Percentiles rank a stretch among this genome's conserved stretches.
Conservation (phyloP, 2,113 vertebrate species). For the Thoracochromis brauschi region DNA sequence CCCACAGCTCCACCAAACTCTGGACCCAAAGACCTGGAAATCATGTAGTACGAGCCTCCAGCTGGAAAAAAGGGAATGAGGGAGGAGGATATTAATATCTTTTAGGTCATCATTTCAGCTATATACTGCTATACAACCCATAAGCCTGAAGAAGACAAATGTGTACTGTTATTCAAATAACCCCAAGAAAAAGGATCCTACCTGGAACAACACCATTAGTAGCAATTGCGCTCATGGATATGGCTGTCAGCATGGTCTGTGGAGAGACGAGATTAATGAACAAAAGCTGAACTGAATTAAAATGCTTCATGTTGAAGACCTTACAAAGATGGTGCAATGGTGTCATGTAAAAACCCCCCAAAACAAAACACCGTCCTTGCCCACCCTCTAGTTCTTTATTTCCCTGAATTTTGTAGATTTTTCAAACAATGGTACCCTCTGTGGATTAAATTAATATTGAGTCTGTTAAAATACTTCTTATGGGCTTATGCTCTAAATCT, state of each 20-base stretch:
- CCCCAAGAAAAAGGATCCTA: slow-evolving; percentile 31
- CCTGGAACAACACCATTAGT: slow-evolving; percentile 96
- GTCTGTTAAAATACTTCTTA: slow-evolving; percentile 3
- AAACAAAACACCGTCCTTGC: not conserved
- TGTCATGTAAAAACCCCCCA: accelerated
- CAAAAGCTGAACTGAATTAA: not conserved
- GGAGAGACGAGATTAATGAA: not conserved
- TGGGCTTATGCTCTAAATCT: slow-evolving; percentile 10
- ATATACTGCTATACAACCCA: not conserved
- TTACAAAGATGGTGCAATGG: not conserved
- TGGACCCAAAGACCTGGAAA: slow-evolving; percentile 76
- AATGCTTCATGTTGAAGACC: not conserved
- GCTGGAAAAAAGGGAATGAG: slow-evolving; percentile 34
- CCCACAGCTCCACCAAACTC: slow-evolving; percentile 79
- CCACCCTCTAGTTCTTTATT: not conserved
- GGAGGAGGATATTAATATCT: not conserved
- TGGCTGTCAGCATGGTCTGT: slow-evolving; percentile 94
- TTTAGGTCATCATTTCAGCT: not conserved
- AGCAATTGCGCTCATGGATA: slow-evolving; percentile 97
- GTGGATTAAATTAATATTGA: not conserved
- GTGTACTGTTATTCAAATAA: not conserved
- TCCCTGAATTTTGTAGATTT: not conserved
- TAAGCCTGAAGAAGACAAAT: not conserved
- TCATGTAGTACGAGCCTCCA: slow-evolving; percentile 80
- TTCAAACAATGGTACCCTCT: not conserved